phyloP scores from a whole-genome alignment of 2,888 invertebrate species.

The Drosophila neutralis region DNA sequence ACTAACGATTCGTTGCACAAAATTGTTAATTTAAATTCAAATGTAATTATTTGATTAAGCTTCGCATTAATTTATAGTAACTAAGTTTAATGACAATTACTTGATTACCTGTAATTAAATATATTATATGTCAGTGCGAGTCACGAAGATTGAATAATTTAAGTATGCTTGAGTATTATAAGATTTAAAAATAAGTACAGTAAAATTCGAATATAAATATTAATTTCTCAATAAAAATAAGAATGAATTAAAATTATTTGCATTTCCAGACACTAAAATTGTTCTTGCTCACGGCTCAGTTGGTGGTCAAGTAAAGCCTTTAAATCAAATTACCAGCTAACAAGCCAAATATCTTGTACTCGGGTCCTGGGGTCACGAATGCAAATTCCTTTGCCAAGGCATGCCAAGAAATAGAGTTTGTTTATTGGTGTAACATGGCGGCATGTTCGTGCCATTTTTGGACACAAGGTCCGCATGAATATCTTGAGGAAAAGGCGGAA shows the following conservation, averaged over 20 bases:
- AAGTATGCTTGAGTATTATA: neutral
- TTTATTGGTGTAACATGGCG: slow-evolving; percentile 52
- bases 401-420: slow-evolving; percentile 34
- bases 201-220: neutral
- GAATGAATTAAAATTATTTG: neutral
- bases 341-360: slow-evolving; percentile 56
- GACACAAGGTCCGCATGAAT: slow-evolving; percentile 44
- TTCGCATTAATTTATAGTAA: slow-evolving; percentile 1
- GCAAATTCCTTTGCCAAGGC: slow-evolving; percentile 58
- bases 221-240: neutral
- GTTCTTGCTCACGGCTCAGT: neutral
- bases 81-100: neutral
- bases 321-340: slow-evolving; percentile 74
- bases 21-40: slow-evolving; percentile 16
- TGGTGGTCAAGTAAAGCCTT: slow-evolving; percentile 54
- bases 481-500: slow-evolving; percentile 72
- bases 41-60: slow-evolving; percentile 22
- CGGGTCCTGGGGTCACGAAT: slow-evolving; percentile 50
- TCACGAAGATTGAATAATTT: neutral
- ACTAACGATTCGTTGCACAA: slow-evolving; percentile 5
- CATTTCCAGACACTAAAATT: neutral
- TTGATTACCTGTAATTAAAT: neutral
- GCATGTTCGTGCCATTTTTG: slow-evolving; percentile 38
- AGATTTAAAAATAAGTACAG: neutral
- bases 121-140: neutral